Evolutionary conservation across 2,888 invertebrate species (phyloP).

Genomic region (Thecophora atra): DNA sequence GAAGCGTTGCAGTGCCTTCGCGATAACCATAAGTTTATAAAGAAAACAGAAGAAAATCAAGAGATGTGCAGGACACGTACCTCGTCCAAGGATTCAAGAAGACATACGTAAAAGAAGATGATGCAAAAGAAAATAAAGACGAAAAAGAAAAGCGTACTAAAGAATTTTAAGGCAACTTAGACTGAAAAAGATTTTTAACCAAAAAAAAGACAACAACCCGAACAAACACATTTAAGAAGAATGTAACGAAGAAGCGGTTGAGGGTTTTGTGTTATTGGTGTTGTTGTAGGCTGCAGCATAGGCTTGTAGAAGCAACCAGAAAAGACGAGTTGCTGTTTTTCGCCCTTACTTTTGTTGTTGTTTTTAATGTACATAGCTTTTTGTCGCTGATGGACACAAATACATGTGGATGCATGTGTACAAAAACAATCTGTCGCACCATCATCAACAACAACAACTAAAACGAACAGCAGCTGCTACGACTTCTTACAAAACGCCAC

Average conservation of each 20-base stretch:
- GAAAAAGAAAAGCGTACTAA: too few species aligned
- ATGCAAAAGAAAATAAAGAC: too few species aligned
- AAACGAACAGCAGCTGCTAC: neutral
- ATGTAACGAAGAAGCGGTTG: neutral
- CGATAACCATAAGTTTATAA: conserved; percentile 4
- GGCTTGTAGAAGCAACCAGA: neutral
- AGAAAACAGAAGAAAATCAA: conserved; percentile 32
- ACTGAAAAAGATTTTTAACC: neutral
- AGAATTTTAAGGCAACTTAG: neutral
- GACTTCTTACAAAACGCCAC: neutral
- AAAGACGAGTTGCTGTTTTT: neutral
- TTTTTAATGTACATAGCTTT: neutral
- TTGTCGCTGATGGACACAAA: conserved; percentile 31
- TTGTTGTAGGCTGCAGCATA: neutral
- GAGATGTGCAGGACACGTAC: too few species aligned
- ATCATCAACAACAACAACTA: conserved; percentile 11
- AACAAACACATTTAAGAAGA: neutral
- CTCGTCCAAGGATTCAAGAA: too few species aligned
- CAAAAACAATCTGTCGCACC: conserved; percentile 11
- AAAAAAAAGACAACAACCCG: neutral
- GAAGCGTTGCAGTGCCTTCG: too few species aligned
- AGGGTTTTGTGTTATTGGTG: neutral
- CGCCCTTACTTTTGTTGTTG: too few species aligned
- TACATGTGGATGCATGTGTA: conserved; percentile 41
- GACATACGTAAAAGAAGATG: too few species aligned